Evolutionary conservation across 2,797 vertebrate species (phyloP).

Genomic region (Argyrosomus regius): DNA sequence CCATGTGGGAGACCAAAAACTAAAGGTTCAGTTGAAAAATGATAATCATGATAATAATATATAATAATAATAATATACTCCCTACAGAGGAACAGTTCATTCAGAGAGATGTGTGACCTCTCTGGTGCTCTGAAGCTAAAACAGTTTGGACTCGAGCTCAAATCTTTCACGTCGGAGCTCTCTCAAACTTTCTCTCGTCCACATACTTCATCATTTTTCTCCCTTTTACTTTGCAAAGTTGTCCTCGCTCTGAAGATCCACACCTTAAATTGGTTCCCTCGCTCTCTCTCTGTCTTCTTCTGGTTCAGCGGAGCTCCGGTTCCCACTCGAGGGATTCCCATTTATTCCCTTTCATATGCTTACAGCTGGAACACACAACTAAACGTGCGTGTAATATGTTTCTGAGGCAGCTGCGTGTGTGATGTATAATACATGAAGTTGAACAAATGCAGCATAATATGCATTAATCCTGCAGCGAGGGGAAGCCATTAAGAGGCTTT

Average conservation of each 20-base stretch:
- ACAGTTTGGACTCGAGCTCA: neutral
- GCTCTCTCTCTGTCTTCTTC: neutral
- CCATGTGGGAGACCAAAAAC: no score
- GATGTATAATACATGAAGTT: conserved; percentile 44
- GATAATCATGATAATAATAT: no score
- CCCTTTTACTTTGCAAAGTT: neutral
- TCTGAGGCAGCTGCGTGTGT: neutral
- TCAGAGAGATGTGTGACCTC: no score
- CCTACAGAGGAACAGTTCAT: no score
- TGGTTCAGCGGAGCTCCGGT: neutral
- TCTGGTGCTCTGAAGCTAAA: no score
- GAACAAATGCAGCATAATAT: conserved; percentile 24
- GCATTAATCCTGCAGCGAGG: conserved; percentile 4
- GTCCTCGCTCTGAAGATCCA: neutral
- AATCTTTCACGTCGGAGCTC: neutral
- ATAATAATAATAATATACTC: no score
- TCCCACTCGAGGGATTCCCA: conserved; percentile 19
- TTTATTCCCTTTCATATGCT: conserved; percentile 25
- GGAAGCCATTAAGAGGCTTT: conserved; percentile 20
- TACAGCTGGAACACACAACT: conserved; percentile 2
- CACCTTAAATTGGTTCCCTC: neutral
- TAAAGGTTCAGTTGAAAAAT: no score
- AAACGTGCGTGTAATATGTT: conserved; percentile 26
- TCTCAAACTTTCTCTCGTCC: neutral
- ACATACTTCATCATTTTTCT: neutral